phyloP scores from a whole-genome alignment of 64 coral and sea anemone genomes.

The Dendrophyllia cribrosa region DNA sequence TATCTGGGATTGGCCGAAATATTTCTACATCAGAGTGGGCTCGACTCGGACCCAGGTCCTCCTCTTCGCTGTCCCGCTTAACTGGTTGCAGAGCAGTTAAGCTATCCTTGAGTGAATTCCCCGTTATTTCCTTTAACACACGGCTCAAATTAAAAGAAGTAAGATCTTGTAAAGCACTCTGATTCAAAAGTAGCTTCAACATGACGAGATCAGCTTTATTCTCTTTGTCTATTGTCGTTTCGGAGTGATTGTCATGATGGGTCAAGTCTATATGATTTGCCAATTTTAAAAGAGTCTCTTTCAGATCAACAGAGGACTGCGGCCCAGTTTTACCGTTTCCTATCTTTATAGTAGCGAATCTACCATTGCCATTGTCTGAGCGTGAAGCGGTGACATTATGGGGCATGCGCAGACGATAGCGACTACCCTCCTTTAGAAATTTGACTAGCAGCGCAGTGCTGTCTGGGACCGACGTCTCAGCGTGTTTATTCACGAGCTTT shows the following conservation, averaged over 20 bases:
- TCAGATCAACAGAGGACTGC: background rate
- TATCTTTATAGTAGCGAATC: background rate
- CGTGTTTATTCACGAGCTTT: background rate
- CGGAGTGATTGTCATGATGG: background rate
- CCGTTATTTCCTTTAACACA: constrained; percentile 17
- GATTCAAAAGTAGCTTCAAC: constrained; percentile 15
- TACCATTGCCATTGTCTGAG: background rate
- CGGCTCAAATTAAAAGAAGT: constrained; percentile 1
- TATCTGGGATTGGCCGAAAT: background rate
- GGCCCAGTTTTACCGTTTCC: background rate
- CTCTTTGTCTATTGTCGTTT: background rate
- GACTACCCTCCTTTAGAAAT: constrained; percentile 26
- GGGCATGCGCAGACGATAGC: background rate
- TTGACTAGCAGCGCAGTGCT: constrained; percentile 7
- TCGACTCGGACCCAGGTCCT: background rate
- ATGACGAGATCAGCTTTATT: background rate
- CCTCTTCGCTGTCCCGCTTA: background rate
- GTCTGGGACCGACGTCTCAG: background rate
- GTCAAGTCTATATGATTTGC: constrained; percentile 17
- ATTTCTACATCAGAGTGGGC: background rate
- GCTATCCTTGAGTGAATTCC: background rate
- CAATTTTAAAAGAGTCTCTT: constrained; percentile 2
- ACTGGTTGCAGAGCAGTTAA: background rate
- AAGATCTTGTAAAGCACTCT: constrained; percentile 4
- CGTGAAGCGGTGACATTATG: background rate